These are phyloP conservation scores for Pelmatolapia mariae DNA, from an alignment of 2,113 vertebrate species.

Conservation along the genomic window DNA sequence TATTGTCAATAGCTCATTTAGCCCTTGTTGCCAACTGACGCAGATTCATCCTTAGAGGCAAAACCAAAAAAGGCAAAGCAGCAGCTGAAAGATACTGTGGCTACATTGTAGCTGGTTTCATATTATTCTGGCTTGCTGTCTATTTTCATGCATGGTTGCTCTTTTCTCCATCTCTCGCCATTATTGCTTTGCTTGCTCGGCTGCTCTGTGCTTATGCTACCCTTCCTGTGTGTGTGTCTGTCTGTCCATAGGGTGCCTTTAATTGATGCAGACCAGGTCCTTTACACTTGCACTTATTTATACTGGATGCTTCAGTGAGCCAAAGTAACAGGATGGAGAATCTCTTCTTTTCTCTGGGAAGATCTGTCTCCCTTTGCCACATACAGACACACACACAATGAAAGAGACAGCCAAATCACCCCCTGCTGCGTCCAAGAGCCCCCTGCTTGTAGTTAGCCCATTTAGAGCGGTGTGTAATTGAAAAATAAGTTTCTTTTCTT, in stretches of 20 bases:
- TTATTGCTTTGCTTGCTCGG: conserved; percentile 28
- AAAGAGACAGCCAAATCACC: not conserved
- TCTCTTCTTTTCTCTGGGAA: not conserved
- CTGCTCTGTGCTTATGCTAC: conserved; percentile 17
- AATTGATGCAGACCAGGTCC: conserved; percentile 41
- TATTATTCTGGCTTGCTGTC: conserved; percentile 13
- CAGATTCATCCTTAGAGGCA: not conserved
- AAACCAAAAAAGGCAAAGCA: not conserved
- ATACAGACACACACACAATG: not conserved
- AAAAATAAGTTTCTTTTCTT: conserved; percentile 25
- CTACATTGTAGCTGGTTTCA: not conserved
- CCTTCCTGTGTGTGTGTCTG: conserved; percentile 3
- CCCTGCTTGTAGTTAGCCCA: not conserved
- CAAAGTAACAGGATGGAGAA: conserved; percentile 3
- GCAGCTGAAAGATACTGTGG: not conserved
- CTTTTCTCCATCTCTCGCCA: conserved; percentile 14
- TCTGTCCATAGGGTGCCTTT: conserved; percentile 20
- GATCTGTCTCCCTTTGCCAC: not conserved
- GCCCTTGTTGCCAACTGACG: not conserved
- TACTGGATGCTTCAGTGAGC: conserved; percentile 24
- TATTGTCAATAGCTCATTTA: not conserved
- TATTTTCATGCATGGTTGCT: conserved; percentile 12
- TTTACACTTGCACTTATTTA: conserved; percentile 43
- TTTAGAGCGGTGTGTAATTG: conserved; percentile 24
- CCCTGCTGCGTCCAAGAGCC: conserved; percentile 1